Conservation (phyloP, 2,888 invertebrate species). For the Eupithecia pulchellata region DNA sequence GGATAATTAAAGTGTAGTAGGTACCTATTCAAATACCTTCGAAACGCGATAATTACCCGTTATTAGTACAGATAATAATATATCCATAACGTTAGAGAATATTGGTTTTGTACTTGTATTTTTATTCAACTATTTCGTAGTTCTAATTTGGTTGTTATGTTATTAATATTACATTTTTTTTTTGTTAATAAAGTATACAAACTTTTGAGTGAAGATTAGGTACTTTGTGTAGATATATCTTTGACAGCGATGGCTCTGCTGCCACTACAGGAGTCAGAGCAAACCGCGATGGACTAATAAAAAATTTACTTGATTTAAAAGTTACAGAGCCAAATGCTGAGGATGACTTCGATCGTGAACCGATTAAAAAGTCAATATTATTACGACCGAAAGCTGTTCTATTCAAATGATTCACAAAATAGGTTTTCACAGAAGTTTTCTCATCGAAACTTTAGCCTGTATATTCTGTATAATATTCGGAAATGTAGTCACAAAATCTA, state of each 20-base stretch:
- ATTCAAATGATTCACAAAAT: not conserved
- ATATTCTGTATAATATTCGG: not conserved
- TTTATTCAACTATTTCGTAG: too few species aligned
- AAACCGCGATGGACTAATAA: not conserved
- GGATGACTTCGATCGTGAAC: not conserved
- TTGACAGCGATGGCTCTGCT: not conserved
- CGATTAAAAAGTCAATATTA: not conserved
- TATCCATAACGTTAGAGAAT: too few species aligned
- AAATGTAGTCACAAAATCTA: not conserved
- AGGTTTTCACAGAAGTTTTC: not conserved
- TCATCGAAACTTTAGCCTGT: not conserved
- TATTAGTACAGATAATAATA: too few species aligned
- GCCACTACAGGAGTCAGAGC: not conserved
- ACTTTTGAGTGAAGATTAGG: too few species aligned
- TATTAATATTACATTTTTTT: too few species aligned
- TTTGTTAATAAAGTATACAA: too few species aligned
- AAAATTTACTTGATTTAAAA: not conserved
- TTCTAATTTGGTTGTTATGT: too few species aligned
- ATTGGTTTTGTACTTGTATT: too few species aligned
- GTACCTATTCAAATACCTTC: conserved; percentile 38
- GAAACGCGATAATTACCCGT: too few species aligned
- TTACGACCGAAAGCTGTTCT: not conserved
- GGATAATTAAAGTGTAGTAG: conserved; percentile 34
- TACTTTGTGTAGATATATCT: not conserved
- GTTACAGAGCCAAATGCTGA: not conserved